These are phyloP conservation scores for Eulithis testata DNA, from an alignment of 2,888 invertebrate species.

Conservation along the genomic window DNA sequence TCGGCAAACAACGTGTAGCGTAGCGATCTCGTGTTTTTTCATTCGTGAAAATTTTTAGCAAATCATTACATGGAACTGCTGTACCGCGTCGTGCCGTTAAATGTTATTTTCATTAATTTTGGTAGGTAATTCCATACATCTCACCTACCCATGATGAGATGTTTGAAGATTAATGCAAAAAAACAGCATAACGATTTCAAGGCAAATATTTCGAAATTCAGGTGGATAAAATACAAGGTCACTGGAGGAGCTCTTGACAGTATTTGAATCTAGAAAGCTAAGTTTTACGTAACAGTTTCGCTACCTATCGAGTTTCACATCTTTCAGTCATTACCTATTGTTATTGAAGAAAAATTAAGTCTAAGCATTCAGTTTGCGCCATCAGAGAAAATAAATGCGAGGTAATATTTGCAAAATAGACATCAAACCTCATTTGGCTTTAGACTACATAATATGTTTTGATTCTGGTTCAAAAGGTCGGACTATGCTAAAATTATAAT, in stretches of 20 bases:
- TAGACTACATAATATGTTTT: constrained; percentile 7
- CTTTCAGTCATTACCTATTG: constrained; percentile 47
- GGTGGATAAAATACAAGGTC: constrained; percentile 52
- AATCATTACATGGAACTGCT: constrained; percentile 34
- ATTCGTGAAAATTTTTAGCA: constrained; percentile 50
- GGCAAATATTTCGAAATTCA: background rate
- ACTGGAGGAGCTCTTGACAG: constrained; percentile 55
- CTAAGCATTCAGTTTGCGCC: constrained; percentile 23
- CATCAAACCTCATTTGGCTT: background rate
- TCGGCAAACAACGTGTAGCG: constrained; percentile 56
- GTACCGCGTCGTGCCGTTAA: constrained; percentile 24
- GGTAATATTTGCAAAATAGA: constrained; percentile 19
- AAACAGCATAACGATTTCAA: background rate
- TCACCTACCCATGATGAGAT: background rate
- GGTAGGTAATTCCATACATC: background rate
- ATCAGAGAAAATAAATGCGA: constrained; percentile 25
- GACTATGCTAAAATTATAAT: too few species aligned
- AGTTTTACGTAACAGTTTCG: constrained; percentile 55
- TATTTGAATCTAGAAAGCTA: constrained; percentile 63
- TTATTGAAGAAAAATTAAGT: constrained; percentile 37
- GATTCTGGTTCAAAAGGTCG: too few species aligned
- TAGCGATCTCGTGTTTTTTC: constrained; percentile 57
- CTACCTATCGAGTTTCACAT: constrained; percentile 52
- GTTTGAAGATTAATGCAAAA: background rate
- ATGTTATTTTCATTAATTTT: constrained; percentile 7